phyloP scores from a whole-genome alignment of 2,888 invertebrate genomes.

The Eumacrocentrus americanus region DNA sequence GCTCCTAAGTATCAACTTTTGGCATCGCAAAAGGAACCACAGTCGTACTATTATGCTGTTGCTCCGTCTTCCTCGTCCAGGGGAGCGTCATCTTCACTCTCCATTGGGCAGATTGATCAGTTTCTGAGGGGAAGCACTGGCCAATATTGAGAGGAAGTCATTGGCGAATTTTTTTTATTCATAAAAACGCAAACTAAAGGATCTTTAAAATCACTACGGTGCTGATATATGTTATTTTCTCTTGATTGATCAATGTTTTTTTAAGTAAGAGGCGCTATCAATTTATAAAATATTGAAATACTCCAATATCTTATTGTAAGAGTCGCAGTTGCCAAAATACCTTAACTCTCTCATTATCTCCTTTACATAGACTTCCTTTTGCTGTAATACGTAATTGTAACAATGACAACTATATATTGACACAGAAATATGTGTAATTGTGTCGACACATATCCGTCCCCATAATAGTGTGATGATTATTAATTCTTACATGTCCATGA shows the following conservation, averaged over 20 bases:
- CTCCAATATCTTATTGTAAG: conserved; percentile 4
- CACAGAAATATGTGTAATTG: neutral
- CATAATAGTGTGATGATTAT: neutral
- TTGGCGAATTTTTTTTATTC: neutral
- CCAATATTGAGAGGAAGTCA: conserved; percentile 34
- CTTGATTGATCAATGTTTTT: neutral
- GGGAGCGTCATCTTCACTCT: conserved; percentile 55
- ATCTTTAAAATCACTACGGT: neutral
- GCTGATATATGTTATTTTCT: neutral
- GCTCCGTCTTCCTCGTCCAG: conserved; percentile 55
- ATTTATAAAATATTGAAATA: neutral
- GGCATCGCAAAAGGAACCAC: conserved; percentile 56
- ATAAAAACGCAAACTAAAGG: neutral
- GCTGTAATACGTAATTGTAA: too few species aligned
- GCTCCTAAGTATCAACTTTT: conserved; percentile 58
- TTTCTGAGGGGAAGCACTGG: conserved; percentile 70
- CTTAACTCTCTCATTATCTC: neutral
- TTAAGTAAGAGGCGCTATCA: neutral
- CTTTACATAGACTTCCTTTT: neutral
- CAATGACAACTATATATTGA: neutral
- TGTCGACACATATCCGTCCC: neutral
- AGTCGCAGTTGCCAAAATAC: conserved; percentile 22
- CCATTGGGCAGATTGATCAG: conserved; percentile 78
- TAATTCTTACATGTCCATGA: too few species aligned
- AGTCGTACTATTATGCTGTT: conserved; percentile 58